Evolutionary conservation across 2,797 vertebrate species (phyloP), one percentile per base, ranked within the genome.

Genomic region (Sparidentex hasta): DNA sequence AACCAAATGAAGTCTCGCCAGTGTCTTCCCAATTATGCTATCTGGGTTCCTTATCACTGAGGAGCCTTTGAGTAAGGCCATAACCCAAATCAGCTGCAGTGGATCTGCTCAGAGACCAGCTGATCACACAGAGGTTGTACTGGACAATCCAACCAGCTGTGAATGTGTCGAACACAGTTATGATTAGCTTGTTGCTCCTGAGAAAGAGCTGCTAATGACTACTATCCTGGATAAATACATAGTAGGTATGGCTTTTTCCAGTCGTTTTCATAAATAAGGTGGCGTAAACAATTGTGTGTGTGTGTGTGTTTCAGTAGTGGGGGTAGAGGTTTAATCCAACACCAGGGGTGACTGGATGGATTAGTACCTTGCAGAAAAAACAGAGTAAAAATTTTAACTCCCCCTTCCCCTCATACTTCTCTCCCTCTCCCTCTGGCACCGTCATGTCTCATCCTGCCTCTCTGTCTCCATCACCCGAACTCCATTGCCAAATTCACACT

Each of bases 381-480:
- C 52, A 50, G 8, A 72, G 72, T 46, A 50, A 81, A 85, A 87
- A 77, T 78, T 78, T 91, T 67, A 67, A 62, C 59, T 79, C 70
- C 66, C 74, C 56, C 80, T 81, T 74, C 23, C 44, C 59, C 59
- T 80, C 51, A 25, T 62, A 75, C 44, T 48, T 47, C 58, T 76
- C 21, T 46, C 81, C 43, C 54, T 61, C 64, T 63, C 56, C 66
- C 51, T 76, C 54, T 75, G 77, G 65, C 63, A 64, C 41, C 46
- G 17, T 66, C 56, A 58, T 46, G 47, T 78, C 81, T 90, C 81
- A 80, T 70, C 73, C 66, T 67, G 52, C 71, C 51, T 80, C 58
- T 72, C 74, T 68, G 76, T 85, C 82, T 81, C 83, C 57, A 63
- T 86, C 78, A 79, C 58, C 25, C 62, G n/a, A 55, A 90, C 74